Conservation (phyloP, 1,140 invertebrate species). For the Ericerus pela region DNA sequence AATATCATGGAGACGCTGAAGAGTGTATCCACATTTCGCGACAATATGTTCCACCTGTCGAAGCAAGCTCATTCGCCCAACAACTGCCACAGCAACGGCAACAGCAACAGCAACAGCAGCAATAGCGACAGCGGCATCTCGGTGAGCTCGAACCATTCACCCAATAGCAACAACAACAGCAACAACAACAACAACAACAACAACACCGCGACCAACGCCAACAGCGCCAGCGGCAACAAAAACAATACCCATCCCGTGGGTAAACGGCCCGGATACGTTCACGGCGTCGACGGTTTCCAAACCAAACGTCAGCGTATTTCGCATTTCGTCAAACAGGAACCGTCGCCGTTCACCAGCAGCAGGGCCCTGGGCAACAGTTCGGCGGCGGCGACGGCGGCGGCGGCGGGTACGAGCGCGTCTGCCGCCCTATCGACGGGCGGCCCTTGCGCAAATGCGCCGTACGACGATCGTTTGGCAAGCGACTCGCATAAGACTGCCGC, state of each 20-base stretch:
- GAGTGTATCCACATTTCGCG: constrained; percentile 60
- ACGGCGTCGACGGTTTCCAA: constrained; percentile 43
- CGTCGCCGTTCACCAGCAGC: neutral
- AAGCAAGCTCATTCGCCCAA: constrained; percentile 80
- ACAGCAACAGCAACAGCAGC: constrained; percentile 75
- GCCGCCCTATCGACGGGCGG: constrained; percentile 7
- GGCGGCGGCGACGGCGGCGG: constrained; percentile 26
- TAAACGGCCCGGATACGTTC: constrained; percentile 37
- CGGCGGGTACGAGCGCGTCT: constrained; percentile 6
- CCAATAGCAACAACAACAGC: constrained; percentile 48
- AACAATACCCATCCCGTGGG: constrained; percentile 18
- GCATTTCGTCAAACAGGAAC: constrained; percentile 38
- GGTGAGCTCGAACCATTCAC: constrained; percentile 48
- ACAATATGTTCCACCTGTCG: constrained; percentile 74
- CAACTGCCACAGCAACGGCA: constrained; percentile 29
- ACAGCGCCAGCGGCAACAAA: neutral
- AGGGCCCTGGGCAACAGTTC: neutral
- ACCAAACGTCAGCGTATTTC: constrained; percentile 68
- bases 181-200: constrained; percentile 45
- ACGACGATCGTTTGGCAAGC: too few relatives aligned
- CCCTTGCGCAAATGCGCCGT: too few relatives aligned
- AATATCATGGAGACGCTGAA: constrained; percentile 50
- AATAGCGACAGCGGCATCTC: constrained; percentile 61
- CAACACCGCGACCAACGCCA: constrained; percentile 25
- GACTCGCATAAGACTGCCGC: neutral